Percentiles rank a stretch among this genome's conserved stretches.
Conservation (phyloP, 2,888 invertebrate species). For the Drosophila meridionalis region DNA sequence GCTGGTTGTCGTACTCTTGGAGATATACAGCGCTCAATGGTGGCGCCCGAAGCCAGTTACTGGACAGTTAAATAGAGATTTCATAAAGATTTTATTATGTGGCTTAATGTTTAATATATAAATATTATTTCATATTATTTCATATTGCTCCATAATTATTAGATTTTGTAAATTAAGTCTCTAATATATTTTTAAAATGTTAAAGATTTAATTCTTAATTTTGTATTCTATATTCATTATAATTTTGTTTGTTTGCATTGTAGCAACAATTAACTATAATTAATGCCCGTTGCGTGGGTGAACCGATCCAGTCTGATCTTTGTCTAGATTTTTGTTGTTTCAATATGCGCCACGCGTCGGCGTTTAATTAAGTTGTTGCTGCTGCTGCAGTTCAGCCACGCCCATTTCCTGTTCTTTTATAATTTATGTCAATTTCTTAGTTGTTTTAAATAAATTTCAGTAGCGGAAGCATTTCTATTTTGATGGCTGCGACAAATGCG, state of each 20-base stretch:
- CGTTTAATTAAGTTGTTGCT: constrained; percentile 58
- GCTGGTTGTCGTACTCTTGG: constrained; percentile 88
- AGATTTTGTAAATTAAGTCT: neutral
- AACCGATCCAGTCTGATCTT: constrained; percentile 46
- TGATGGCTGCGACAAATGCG: constrained; percentile 29
- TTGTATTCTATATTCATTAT: neutral
- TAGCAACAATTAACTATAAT: constrained; percentile 58
- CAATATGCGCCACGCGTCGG: constrained; percentile 60
- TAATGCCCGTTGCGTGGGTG: constrained; percentile 41
- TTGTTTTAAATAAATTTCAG: constrained; percentile 48
- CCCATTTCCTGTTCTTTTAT: constrained; percentile 65
- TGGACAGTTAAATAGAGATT: neutral
- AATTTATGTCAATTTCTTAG: constrained; percentile 48
- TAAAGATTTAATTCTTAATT: neutral
- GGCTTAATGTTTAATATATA: neutral
- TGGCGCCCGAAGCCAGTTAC: constrained; percentile 87
- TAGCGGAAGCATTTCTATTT: constrained; percentile 67
- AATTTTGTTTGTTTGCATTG: constrained; percentile 25
- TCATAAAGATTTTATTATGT: neutral
- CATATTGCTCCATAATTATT: neutral
- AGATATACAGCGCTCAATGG: constrained; percentile 89
- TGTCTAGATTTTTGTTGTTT: constrained; percentile 17
- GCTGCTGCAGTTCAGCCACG: constrained; percentile 36
- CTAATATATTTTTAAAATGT: no score
- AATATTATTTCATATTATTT: neutral